Percentiles rank a stretch among this genome's conserved stretches.
Evolutionary conservation across 2,888 invertebrate species (phyloP).

Genomic region (Baccha elongata): DNA sequence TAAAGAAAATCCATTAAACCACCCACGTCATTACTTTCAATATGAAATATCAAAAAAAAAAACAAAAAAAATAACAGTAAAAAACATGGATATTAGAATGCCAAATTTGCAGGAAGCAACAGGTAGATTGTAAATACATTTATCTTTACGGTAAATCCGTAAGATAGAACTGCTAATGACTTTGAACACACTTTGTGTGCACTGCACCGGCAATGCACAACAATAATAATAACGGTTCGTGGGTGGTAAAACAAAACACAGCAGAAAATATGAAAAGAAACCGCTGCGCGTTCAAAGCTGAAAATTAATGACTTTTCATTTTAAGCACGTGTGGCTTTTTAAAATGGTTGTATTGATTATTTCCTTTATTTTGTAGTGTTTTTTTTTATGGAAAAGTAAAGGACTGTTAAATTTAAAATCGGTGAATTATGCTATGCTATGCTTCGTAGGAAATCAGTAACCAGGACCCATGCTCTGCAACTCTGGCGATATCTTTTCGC

Average conservation of each 20-base stretch:
- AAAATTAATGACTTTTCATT: conserved; percentile 64
- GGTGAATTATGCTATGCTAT: too few relatives aligned
- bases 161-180: conserved; percentile 65
- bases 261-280: conserved; percentile 29
- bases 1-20: conserved; percentile 14
- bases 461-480: too few relatives aligned
- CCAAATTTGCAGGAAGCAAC: conserved; percentile 46
- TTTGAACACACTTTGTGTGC: conserved; percentile 21
- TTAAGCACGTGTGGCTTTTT: conserved; percentile 57
- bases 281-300: conserved; percentile 2
- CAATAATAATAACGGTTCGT: conserved; percentile 62
- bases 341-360: conserved; percentile 21
- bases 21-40: conserved; percentile 2
- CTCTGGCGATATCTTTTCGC: too few relatives aligned
- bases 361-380: conserved; percentile 11
- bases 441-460: too few relatives aligned
- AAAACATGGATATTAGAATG: conserved; percentile 59
- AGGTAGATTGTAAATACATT: conserved; percentile 65
- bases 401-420: too few relatives aligned
- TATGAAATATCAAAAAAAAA: neutral
- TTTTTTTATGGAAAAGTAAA: too few relatives aligned
- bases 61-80: conserved; percentile 12
- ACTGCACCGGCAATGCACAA: conserved; percentile 46
- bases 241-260: conserved; percentile 67
- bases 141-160: conserved; percentile 51